Base-by-base conservation (phyloP, 2,797 vertebrate species). In the Meda fulgida region DNA sequence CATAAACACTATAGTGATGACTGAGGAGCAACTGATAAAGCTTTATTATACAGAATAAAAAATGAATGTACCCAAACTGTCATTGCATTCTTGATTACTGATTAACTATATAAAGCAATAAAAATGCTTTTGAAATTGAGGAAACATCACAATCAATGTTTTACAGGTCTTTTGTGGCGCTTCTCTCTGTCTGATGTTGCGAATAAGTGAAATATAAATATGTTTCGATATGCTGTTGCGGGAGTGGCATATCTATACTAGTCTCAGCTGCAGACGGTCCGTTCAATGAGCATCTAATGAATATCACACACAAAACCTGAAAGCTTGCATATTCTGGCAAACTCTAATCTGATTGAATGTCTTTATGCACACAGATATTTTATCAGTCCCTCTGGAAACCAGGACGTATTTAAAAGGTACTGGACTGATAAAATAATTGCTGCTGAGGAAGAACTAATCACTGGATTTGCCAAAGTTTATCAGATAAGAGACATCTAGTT, bases 41-140 rank as follows among this genome's bases (percentile, higher is more conserved):
- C 18, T 80, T 85, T 85, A 73, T 80, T 60, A 29, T 79, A 78
- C 51, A 51, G 46, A 65, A 65, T 84, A 80, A 82, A 80, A 73
- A 85, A 16, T 46, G 19, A 67, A 81, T 80, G 69, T 77, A 76
- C 53, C 75, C 71, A 73, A 81, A 78, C 16, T 80, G 65, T 60
- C 53, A 72, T 40, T 51, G 40, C 55, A 85, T 79, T 63, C 40
- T 60, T 80, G 67, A 73, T 79, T 80, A 85, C 77, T 65, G 67
- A 80, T 85, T 80, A 85, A 79, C 76, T 65, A 73, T 80, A 60
- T 51, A 72, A 73, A 85, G 55, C 55, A 80, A 73, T 85, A 85
- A 80, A 79, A 26, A 23, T 31, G 55, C 67, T 69, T 29, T 48
- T 78, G 75, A 84, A 69, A 80, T 80, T 53, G 65, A 48, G 43